These are phyloP conservation scores for Meteorus colon DNA, from an alignment of 2,888 invertebrate genomes.

Conservation along the genomic window DNA sequence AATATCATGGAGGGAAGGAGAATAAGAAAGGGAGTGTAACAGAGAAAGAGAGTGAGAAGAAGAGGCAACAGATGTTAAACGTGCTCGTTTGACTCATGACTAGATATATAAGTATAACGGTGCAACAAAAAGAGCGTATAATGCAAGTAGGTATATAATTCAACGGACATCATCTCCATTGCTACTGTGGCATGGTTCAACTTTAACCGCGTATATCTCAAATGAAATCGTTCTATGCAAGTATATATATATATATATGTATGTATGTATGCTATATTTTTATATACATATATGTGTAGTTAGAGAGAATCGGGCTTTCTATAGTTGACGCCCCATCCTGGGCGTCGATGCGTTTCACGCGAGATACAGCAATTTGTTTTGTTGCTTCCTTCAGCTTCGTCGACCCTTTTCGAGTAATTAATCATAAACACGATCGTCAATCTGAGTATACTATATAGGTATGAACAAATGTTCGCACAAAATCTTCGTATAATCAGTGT, in stretches of 20 bases:
- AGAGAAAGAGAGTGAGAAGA: neutral
- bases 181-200: slow-evolving; percentile 23
- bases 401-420: slow-evolving; percentile 38
- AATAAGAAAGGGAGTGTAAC: too few species aligned
- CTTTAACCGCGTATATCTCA: slow-evolving; percentile 24
- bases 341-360: slow-evolving; percentile 40
- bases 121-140: slow-evolving; percentile 41
- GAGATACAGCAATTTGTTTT: slow-evolving; percentile 44
- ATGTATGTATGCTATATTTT: neutral
- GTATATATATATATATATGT: neutral
- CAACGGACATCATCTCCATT: slow-evolving; percentile 25
- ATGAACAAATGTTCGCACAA: neutral
- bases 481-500: neutral
- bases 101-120: slow-evolving; percentile 35
- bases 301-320: slow-evolving; percentile 18
- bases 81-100: slow-evolving; percentile 40
- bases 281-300: neutral
- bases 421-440: slow-evolving; percentile 33
- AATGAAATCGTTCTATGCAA: neutral
- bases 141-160: slow-evolving; percentile 28
- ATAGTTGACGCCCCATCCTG: slow-evolving; percentile 35
- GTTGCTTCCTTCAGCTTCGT: slow-evolving; percentile 30
- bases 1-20: neutral
- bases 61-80: slow-evolving; percentile 44
- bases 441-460: neutral